These are phyloP conservation scores for Heliconius ismenius DNA, from an alignment of 2,888 invertebrate species.

Conservation along the genomic window DNA sequence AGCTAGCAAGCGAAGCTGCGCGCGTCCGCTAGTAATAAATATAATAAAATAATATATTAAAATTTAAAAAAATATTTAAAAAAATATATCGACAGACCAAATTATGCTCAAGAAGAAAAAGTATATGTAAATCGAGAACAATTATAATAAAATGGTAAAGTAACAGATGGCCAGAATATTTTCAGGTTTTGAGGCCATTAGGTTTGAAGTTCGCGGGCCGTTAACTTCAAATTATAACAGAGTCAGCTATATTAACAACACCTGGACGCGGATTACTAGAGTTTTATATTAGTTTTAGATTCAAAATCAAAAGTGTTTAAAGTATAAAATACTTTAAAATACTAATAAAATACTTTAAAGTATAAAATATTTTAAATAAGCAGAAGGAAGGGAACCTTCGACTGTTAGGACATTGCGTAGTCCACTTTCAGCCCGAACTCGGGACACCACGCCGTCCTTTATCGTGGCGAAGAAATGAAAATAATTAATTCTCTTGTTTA, in stretches of 20 bases:
- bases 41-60: too few species aligned
- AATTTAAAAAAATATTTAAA: too few species aligned
- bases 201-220: conserved; percentile 22
- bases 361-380: too few species aligned
- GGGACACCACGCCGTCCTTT: background rate
- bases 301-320: background rate
- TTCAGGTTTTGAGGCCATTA: conserved; percentile 14
- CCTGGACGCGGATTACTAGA: conserved; percentile 18
- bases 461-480: background rate
- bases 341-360: too few species aligned
- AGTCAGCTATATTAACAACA: conserved; percentile 23
- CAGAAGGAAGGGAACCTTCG: background rate
- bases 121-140: background rate
- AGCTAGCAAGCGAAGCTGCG: too few species aligned
- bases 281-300: conserved; percentile 4
- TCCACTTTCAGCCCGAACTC: too few species aligned
- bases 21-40: too few species aligned
- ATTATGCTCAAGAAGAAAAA: background rate
- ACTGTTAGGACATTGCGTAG: background rate
- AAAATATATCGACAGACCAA: background rate
- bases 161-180: conserved; percentile 11
- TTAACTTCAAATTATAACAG: conserved; percentile 27
- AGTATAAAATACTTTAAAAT: too few species aligned
- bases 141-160: background rate
- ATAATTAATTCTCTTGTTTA: background rate